These are phyloP conservation scores for Eilema caniola DNA, from an alignment of 2,888 invertebrate species.

Conservation along the genomic window DNA sequence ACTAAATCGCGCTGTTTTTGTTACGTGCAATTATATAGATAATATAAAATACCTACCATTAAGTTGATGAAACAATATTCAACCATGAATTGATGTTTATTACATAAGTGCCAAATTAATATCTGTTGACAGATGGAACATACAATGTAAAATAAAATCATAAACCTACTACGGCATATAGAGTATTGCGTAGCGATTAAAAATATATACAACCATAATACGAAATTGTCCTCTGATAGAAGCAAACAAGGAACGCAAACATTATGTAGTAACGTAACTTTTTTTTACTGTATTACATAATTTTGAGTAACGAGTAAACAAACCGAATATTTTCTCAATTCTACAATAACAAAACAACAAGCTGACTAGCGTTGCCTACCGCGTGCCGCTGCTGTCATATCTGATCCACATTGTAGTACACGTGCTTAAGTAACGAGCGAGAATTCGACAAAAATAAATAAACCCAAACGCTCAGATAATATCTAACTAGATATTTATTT, in stretches of 20 bases:
- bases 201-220: neutral
- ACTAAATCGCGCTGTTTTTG: no score
- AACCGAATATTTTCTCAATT: constrained; percentile 10
- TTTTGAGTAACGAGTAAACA: neutral
- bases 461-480: constrained; percentile 31
- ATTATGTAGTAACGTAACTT: neutral
- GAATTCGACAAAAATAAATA: constrained; percentile 17
- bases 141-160: no score
- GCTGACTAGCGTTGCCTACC: constrained; percentile 19
- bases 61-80: no score
- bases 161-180: no score
- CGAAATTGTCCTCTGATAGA: neutral
- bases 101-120: no score
- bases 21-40: no score
- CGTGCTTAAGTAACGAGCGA: constrained; percentile 25
- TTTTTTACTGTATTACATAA: neutral
- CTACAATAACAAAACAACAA: constrained; percentile 22
- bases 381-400: constrained; percentile 28
- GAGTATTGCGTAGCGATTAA: neutral
- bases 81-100: no score
- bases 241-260: neutral
- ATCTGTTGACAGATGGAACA: no score
- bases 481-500: constrained; percentile 5
- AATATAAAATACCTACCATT: no score
- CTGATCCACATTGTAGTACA: constrained; percentile 37